Evolutionary conservation across 2,113 vertebrate genomes (phyloP).

Genomic region (Crotalus helleri): DNA sequence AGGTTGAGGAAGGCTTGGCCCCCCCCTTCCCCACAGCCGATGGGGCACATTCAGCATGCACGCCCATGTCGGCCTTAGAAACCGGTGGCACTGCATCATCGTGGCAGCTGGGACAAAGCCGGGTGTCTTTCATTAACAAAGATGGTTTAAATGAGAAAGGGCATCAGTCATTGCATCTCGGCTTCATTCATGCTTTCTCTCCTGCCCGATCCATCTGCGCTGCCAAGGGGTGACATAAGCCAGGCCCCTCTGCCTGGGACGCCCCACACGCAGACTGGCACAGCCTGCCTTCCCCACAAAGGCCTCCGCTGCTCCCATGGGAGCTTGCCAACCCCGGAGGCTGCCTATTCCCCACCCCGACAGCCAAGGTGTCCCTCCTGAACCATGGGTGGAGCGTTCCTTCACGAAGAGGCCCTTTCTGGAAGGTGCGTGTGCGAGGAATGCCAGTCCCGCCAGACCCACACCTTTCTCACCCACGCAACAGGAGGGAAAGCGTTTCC

Average conservation of each 20-base stretch:
- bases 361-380: conserved; percentile 27
- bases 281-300: conserved; percentile 55
- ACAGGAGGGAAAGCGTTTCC: conserved; percentile 52
- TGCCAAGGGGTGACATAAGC: conserved; percentile 86
- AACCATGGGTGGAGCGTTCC: conserved; percentile 38
- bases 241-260: conserved; percentile 59
- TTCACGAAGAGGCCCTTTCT: conserved; percentile 57
- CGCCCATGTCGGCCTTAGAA: conserved; percentile 69
- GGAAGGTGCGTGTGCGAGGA: not conserved
- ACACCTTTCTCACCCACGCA: not conserved
- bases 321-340: conserved; percentile 51
- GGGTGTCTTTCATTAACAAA: conserved; percentile 82
- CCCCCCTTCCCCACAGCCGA: conserved; percentile 65
- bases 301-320: conserved; percentile 48
- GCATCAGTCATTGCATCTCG: conserved; percentile 94
- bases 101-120: conserved; percentile 96
- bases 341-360: conserved; percentile 34
- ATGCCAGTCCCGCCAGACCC: not conserved
- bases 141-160: conserved; percentile 86
- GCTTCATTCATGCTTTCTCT: conserved; percentile 93
- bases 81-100: conserved; percentile 99
- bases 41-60: conserved; percentile 72
- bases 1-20: conserved; percentile 67
- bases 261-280: conserved; percentile 31
- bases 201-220: conserved; percentile 90